Conservation (phyloP, 2,797 vertebrate species). For the Micromesistius poutassou region DNA sequence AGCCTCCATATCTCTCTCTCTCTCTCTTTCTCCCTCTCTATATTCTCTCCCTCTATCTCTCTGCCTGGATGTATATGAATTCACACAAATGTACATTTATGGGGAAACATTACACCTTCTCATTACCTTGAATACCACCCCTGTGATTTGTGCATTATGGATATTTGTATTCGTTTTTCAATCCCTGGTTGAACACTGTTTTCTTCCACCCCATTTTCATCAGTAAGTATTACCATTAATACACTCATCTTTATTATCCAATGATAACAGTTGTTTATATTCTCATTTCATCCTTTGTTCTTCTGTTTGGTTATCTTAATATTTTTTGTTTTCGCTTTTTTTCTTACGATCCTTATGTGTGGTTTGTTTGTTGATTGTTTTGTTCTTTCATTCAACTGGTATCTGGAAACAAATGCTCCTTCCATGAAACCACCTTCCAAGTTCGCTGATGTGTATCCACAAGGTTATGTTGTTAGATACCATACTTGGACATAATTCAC, state of each 20-base stretch:
- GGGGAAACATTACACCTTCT: background rate
- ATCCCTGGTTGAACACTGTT: background rate
- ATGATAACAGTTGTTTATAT: background rate
- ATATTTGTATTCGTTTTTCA: background rate
- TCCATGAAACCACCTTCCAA: background rate
- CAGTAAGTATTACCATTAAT: background rate
- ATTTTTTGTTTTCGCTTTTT: background rate
- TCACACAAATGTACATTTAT: background rate
- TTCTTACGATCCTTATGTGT: background rate
- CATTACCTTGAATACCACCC: background rate
- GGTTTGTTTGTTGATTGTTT: background rate
- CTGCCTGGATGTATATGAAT: background rate
- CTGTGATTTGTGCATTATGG: background rate
- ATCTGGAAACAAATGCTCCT: background rate
- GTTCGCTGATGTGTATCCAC: background rate
- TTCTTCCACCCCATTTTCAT: background rate
- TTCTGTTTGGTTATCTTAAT: background rate
- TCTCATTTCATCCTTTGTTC: background rate
- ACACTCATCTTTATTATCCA: background rate
- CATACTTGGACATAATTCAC: background rate
- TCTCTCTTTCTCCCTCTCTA: background rate
- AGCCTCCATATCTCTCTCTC: background rate
- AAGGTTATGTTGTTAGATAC: background rate
- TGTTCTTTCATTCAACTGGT: background rate
- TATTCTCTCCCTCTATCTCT: background rate